phyloP scores from a whole-genome alignment of 2,888 invertebrate genomes.

The Oscheius sp. region DNA sequence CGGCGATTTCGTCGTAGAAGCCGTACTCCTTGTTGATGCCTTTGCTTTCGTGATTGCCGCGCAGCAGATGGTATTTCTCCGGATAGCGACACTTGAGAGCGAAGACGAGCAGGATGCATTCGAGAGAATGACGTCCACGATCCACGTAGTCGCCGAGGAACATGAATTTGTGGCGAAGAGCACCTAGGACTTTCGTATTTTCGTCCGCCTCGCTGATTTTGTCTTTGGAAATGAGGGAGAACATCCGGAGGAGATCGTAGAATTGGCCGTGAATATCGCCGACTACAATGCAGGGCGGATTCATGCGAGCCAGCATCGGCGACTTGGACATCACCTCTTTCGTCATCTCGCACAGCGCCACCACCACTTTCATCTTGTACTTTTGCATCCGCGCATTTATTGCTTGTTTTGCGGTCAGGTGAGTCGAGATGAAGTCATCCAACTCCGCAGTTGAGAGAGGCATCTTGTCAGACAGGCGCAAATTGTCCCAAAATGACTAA shows the following conservation, averaged over 20 bases:
- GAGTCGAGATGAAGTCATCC: neutral
- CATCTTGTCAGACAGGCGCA: neutral
- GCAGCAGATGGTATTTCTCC: constrained; percentile 5
- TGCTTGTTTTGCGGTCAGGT: neutral
- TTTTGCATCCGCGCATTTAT: neutral
- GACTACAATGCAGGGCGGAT: neutral
- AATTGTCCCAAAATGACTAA: no score
- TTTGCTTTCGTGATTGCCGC: constrained; percentile 16
- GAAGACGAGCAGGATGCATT: neutral
- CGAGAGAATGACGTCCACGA: constrained; percentile 7
- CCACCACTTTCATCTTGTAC: neutral
- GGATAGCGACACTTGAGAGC: constrained; percentile 13
- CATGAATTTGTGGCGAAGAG: neutral
- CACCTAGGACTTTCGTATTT: neutral
- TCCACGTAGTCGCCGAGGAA: constrained; percentile 9
- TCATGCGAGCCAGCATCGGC: neutral
- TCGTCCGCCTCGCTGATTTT: neutral
- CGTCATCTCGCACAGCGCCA: neutral
- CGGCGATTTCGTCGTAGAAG: constrained; percentile 19
- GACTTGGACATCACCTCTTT: neutral
- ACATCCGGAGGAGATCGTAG: constrained; percentile 9
- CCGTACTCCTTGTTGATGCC: constrained; percentile 15
- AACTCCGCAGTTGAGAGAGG: neutral
- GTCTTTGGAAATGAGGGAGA: neutral
- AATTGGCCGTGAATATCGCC: no score